A percentile compares a stretch with the other conserved stretches of the same genome.
These are phyloP conservation scores for Albula goreensis DNA, from an alignment of 2,113 vertebrate species.

Conservation along the genomic window DNA sequence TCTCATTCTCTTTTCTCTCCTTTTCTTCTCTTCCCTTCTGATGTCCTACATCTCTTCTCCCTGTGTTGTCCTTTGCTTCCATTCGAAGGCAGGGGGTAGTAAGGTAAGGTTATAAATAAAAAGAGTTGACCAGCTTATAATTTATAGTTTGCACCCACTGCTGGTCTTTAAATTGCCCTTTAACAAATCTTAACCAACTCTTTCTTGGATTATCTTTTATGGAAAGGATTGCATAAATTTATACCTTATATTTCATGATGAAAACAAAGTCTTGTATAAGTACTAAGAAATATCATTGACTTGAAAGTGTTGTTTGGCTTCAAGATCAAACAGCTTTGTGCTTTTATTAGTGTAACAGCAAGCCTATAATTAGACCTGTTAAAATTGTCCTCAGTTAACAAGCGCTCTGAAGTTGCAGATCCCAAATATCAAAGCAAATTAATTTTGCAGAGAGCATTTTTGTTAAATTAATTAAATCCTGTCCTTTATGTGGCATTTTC, in stretches of 20 bases:
- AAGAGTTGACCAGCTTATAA: neutral
- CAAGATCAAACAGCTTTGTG: neutral
- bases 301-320: neutral
- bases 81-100: conserved; percentile 93
- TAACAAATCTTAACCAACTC: too few species aligned
- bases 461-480: neutral
- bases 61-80: conserved; percentile 76
- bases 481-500: neutral
- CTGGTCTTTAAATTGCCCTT: neutral
- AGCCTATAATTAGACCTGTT: neutral
- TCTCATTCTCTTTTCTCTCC: conserved; percentile 61
- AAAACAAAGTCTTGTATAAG: too few species aligned
- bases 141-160: neutral
- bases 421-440: neutral
- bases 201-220: too few species aligned
- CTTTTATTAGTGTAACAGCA: neutral
- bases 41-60: conserved; percentile 46
- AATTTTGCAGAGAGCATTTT: neutral
- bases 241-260: too few species aligned
- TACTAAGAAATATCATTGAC: too few species aligned
- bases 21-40: conserved; percentile 66
- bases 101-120: conserved; percentile 79
- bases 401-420: neutral
- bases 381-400: neutral
- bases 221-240: too few species aligned